Conservation (phyloP, 2,113 vertebrate species). For the Anhinga rufa region DNA sequence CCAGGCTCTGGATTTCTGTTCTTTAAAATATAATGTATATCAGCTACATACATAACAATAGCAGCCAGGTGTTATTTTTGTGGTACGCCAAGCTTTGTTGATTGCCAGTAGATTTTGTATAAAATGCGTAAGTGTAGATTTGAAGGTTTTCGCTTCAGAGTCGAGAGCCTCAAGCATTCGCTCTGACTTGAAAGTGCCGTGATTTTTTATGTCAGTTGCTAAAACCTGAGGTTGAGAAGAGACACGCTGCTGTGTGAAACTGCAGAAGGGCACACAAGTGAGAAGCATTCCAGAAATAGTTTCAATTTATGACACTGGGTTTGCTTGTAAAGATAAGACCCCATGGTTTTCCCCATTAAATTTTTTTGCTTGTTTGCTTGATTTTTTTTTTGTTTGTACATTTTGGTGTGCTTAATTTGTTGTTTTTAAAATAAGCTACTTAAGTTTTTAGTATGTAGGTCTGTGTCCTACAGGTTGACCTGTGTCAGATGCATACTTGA, state of each 20-base stretch:
- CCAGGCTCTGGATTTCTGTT: not conserved
- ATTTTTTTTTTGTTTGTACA: not conserved
- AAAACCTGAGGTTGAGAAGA: not conserved
- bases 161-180: not conserved
- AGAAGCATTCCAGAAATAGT: not conserved
- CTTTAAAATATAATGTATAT: not conserved
- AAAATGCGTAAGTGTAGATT: not conserved
- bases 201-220: not conserved
- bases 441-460: not conserved
- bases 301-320: not conserved
- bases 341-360: fast-evolving
- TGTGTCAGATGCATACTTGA: not conserved
- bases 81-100: not conserved
- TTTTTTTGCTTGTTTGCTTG: not conserved
- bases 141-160: not conserved
- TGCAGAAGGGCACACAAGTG: not conserved
- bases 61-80: not conserved
- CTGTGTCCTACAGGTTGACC: not conserved
- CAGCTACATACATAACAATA: not conserved
- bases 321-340: not conserved
- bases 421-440: too few species aligned
- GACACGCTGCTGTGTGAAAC: not conserved
- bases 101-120: not conserved
- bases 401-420: not conserved
- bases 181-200: not conserved